A percentile compares a stretch with the other conserved stretches of the same genome.
Conservation (phyloP, 2,888 invertebrate genomes). For the Cordilura impudica region DNA sequence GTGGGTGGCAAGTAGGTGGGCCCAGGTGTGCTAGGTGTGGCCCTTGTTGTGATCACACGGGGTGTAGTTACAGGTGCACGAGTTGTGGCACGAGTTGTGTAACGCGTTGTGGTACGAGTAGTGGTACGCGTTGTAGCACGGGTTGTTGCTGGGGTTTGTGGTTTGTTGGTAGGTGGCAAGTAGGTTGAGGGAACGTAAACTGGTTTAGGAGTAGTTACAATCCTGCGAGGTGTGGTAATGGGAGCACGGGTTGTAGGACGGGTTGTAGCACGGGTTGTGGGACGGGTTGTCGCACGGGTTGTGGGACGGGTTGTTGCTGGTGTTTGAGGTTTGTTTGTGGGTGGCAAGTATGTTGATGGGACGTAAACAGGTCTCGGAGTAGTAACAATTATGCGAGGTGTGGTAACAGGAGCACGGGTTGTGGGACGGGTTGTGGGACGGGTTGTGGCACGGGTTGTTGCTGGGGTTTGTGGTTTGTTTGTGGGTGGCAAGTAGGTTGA, state of each 20-base stretch:
- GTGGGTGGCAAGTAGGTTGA: conserved; percentile 59
- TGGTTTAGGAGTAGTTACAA: neutral
- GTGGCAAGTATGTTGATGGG: conserved; percentile 30
- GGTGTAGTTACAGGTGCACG: conserved; percentile 54
- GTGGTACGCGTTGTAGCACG: conserved; percentile 23
- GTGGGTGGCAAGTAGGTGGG: conserved; percentile 67
- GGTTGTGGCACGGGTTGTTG: conserved; percentile 52
- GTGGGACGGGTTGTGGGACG: conserved; percentile 30
- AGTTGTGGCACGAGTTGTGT: conserved; percentile 56
- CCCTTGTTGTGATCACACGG: too few relatives aligned
- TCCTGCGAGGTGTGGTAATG: too few relatives aligned
- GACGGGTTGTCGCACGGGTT: conserved; percentile 32
- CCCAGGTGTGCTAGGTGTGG: conserved; percentile 54
- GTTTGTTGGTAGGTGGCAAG: conserved; percentile 65
- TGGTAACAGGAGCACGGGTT: conserved; percentile 62
- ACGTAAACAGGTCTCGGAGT: neutral
- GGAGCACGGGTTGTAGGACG: conserved; percentile 36
- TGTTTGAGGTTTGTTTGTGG: conserved; percentile 56
- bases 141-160: conserved; percentile 63
- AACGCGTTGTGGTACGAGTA: conserved; percentile 14
- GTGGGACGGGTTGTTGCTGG: conserved; percentile 47
- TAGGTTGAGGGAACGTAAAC: conserved; percentile 65
- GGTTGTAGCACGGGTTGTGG: conserved; percentile 53
- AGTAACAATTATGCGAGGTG: conserved; percentile 38
- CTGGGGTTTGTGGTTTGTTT: conserved; percentile 66